Conservation (phyloP, 2,113 vertebrate species). For the Phyllostomus discolor region DNA sequence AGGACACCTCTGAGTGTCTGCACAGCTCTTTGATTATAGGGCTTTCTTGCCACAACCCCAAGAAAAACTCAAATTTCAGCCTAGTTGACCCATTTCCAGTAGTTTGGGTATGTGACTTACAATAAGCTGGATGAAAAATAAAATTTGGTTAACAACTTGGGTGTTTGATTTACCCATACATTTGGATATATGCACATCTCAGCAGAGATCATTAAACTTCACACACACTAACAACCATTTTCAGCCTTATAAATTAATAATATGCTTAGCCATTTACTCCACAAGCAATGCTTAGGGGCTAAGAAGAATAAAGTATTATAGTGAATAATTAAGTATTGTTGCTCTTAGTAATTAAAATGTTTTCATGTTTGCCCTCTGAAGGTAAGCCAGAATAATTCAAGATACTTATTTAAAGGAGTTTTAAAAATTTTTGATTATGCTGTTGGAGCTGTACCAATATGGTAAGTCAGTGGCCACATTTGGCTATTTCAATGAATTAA, state of each 20-base stretch:
- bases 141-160: neutral
- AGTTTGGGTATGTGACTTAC: neutral
- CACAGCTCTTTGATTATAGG: slow-evolving; percentile 74
- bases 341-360: neutral
- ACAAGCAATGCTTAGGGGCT: slow-evolving; percentile 25
- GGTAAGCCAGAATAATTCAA: slow-evolving; percentile 10
- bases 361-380: neutral
- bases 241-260: slow-evolving; percentile 35
- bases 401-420: neutral
- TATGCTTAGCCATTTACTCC: slow-evolving; percentile 25
- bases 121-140: neutral
- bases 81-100: neutral
- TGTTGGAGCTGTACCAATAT: neutral
- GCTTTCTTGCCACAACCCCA: slow-evolving; percentile 62
- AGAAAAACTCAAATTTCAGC: slow-evolving; percentile 60
- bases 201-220: neutral
- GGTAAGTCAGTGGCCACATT: neutral
- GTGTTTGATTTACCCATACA: neutral
- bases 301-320: slow-evolving; percentile 28
- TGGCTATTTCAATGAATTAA: neutral
- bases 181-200: neutral
- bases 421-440: neutral
- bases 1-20: slow-evolving; percentile 74
- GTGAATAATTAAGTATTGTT: slow-evolving; percentile 9
- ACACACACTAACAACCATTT: neutral